Percentiles rank a stretch among this genome's conserved stretches.
phyloP scores from a whole-genome alignment of 2,113 vertebrate genomes.

The Neotragus pygmaeus region DNA sequence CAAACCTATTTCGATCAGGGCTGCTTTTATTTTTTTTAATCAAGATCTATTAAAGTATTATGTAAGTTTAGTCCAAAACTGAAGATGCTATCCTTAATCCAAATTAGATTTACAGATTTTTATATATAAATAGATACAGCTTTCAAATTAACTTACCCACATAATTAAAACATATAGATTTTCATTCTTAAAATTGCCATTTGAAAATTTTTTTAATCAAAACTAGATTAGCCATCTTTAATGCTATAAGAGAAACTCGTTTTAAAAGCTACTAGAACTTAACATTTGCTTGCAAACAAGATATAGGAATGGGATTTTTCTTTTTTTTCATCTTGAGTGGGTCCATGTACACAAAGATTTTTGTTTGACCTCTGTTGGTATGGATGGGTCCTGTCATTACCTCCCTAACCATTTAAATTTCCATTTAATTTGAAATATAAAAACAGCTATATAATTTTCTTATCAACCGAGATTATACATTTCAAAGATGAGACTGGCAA shows the following conservation, averaged over 20 bases:
- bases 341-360: neutral
- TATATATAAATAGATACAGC: neutral
- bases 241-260: neutral
- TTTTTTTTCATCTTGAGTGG: neutral
- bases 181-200: constrained; percentile 6
- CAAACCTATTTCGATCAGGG: neutral
- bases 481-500: neutral
- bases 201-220: neutral
- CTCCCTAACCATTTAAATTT: constrained; percentile 20
- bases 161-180: neutral
- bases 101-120: neutral
- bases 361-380: neutral
- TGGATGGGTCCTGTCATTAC: neutral
- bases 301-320: neutral
- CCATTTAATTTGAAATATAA: constrained; percentile 38
- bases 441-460: constrained; percentile 18
- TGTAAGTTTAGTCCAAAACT: neutral
- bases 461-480: constrained; percentile 21
- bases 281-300: constrained; percentile 30
- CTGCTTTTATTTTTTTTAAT: neutral
- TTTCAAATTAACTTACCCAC: neutral
- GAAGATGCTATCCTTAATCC: neutral
- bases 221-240: neutral
- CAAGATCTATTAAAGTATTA: neutral
- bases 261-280: neutral